A percentile compares a stretch with the other conserved stretches of the same genome.
Conservation (phyloP, 1,140 invertebrate species). For the Cotesia typhae region DNA sequence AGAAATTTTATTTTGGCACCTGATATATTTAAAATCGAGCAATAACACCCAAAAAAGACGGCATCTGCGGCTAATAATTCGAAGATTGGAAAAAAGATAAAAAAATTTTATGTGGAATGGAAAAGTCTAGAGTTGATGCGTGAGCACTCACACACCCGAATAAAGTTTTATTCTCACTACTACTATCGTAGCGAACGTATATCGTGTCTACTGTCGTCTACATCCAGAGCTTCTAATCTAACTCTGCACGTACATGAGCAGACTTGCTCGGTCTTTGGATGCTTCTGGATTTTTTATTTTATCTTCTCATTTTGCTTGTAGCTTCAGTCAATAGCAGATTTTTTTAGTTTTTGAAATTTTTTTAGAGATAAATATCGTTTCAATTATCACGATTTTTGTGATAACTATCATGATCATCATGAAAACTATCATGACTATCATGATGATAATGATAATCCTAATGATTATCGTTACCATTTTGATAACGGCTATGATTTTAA, state of each 20-base stretch:
- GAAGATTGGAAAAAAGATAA: slow-evolving; percentile 42
- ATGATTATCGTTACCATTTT: no score
- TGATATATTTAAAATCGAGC: no score
- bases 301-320: slow-evolving; percentile 19
- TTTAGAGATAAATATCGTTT: background rate
- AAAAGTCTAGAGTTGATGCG: slow-evolving; percentile 26
- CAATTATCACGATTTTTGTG: no score
- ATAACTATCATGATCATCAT: no score
- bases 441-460: no score
- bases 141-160: slow-evolving; percentile 50
- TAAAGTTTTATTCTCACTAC: slow-evolving; percentile 66
- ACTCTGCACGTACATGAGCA: slow-evolving; percentile 54
- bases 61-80: slow-evolving; percentile 63
- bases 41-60: background rate
- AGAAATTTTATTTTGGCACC: no score
- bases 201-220: slow-evolving; percentile 37
- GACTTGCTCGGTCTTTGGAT: slow-evolving; percentile 35
- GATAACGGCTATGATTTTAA: no score
- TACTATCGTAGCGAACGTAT: slow-evolving; percentile 37
- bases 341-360: slow-evolving; percentile 42
- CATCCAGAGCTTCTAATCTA: slow-evolving; percentile 55
- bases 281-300: slow-evolving; percentile 17
- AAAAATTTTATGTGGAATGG: slow-evolving; percentile 19
- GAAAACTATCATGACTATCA: no score
- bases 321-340: slow-evolving; percentile 22